Evolutionary conservation across 2,113 vertebrate species (phyloP), one percentile per base, ranked within the genome.

Genomic region (Xiphophorus hellerii): DNA sequence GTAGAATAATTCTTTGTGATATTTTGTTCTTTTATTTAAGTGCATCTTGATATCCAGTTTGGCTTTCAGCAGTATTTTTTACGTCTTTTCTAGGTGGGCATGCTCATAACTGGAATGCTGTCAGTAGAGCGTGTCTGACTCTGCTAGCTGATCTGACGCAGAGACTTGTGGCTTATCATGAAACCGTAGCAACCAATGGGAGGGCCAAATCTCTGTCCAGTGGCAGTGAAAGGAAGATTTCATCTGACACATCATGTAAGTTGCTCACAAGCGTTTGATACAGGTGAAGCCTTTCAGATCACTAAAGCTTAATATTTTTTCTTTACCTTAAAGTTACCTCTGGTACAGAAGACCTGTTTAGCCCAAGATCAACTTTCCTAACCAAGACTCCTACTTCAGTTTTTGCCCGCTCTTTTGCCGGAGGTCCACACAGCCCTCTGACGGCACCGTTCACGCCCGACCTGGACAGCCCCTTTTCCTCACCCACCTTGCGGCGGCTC

Each of bases 91-190:
- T 87, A 99, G 98, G 98, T 80, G 98, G 98, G 29, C 98, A 99
- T 85, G 96, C 98, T 1, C 96, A 99, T 83, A 97, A 96, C 83
- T 99, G 98, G 98, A 95, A 95, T 29, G 95, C 96, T 0, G 95
- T 99, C 88, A 97, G 95, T 69, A 93, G 88, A 71, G 97, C 97
- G 87, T 99, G 98, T 82, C 87, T 99, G 89, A 95, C 86, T 75
- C 93, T 99, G 77, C 87, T 99, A 71, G 91, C 84, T 42, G 95
- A 96, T 79, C 94, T 99, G 84, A 98, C 97, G 29, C 96, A 96
- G 84, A 96, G 95, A 77, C 94, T 99, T 51, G 82, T 97, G 1
- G 66, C 89, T 22, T 95, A 97, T 80, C 97, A 99, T 63, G 97
- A 99, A 80, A 95, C 94, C 12, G 95, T 97, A 64, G 96, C 97